Evolutionary conservation across 2,888 invertebrate genomes (phyloP), one percentile per base, ranked within the genome.

Genomic region (Ophion costatus): DNA sequence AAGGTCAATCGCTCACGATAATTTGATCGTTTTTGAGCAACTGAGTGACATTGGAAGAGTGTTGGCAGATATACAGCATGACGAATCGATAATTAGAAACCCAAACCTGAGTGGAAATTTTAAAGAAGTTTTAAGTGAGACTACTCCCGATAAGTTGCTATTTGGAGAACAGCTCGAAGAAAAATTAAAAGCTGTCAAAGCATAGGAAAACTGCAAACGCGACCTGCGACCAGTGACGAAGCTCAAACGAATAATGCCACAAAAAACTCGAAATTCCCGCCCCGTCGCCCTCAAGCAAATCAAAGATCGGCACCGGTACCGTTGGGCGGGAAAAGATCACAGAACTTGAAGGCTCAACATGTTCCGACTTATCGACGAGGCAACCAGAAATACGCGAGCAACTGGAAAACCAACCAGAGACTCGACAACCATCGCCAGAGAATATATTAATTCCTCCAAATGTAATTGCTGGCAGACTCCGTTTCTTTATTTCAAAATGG

Each of bases 101-200:
- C 22, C 83, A 4, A 87, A 85, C 14, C 20, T 67, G 7, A 67
- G 24, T 20, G 56, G 64, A 5, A 29, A 63, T 14, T 78, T 84
- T 45, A 86, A 82, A 29, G 80, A 78, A 10, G 71, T 83, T 3
- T 24, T 86, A 7, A 10, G 24, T 11, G 57, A 20, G 14, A 73
- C 79, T 1, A 24, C 56, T 6, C 45, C 57, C 70, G 45, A 10
- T 1, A 29, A 29, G 29, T 29, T 29, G 24, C n/a, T n/a, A n/a
- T n/a, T 87, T 61, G 84, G 80, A 1, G 69, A 84, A 22, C 51
- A 80, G 11, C 67, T 84, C 2, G 84, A 83, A 20, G 84, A 86
- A 63, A 56, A 59, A 14, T 33, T 87, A 0, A 84, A 85, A 56
- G 5, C 82, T 10, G 84, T 79, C 9, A 85, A 87, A 61, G n/a